A percentile compares a stretch with the other conserved stretches of the same genome.
Evolutionary conservation across 2,888 invertebrate genomes (phyloP).

Genomic region (Nomada goodeniana): DNA sequence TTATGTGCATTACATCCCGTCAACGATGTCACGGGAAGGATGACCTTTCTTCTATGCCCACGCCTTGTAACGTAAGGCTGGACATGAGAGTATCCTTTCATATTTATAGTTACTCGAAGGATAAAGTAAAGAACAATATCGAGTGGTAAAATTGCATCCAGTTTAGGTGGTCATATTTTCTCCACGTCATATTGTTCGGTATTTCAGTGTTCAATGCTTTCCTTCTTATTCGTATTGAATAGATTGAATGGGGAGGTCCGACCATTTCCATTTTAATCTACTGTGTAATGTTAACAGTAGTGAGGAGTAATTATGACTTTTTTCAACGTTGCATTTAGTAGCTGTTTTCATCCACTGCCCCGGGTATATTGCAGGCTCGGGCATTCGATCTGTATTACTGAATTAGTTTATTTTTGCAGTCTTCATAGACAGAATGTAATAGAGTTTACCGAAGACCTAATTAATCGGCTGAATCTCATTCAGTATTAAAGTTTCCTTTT

Average conservation of each 20-base stretch:
- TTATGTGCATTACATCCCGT: constrained; percentile 48
- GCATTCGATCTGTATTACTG: too few relatives aligned
- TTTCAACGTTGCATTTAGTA: background rate
- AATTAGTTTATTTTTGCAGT: too few relatives aligned
- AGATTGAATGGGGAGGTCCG: background rate
- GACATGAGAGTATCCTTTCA: constrained; percentile 27
- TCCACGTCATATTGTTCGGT: background rate
- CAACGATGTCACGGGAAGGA: constrained; percentile 39
- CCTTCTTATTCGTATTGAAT: background rate
- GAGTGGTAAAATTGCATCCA: background rate
- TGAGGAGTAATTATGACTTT: background rate
- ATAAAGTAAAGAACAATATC: background rate
- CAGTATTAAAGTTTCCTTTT: too few relatives aligned
- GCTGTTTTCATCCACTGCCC: background rate
- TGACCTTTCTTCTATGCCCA: constrained; percentile 51
- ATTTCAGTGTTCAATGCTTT: background rate
- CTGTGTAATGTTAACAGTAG: too few relatives aligned
- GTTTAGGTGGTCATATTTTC: background rate
- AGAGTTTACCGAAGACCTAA: too few relatives aligned
- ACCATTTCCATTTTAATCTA: too few relatives aligned
- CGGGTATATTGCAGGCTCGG: too few relatives aligned
- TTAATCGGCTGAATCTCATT: too few relatives aligned
- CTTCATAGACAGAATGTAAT: too few relatives aligned
- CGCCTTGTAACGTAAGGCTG: constrained; percentile 38
- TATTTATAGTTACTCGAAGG: constrained; percentile 6